Evolutionary conservation across 2,797 vertebrate genomes (phyloP), one percentile per base, ranked within the genome.

Genomic region (Cacajao melanocephalus): DNA sequence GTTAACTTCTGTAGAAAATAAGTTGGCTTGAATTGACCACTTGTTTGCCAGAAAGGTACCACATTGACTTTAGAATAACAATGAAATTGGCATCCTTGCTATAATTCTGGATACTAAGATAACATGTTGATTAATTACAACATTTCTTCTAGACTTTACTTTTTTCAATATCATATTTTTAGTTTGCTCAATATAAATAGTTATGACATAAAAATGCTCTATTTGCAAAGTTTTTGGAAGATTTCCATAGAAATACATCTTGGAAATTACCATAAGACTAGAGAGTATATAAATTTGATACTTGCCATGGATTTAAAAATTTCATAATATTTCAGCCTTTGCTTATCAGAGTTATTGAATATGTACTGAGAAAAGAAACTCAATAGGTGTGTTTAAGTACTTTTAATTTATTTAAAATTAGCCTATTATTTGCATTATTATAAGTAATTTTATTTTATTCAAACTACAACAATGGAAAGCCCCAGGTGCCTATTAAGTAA

Each of bases 291-390:
- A 41, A 5, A 7, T 75, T 76, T 80, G 85, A 39, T 0, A 19
- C 3, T 81, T 96, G 14, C 22, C 17, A 81, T 8, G 2, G 78
- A 79, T 48, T 13, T 15, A 82, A 33, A 89, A 22, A 84, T 76
- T 88, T 92, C 26, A 88, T 88, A 64, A 26, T 24, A 72, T 67
- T 75, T 82, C 14, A 64, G 41, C 55, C 39, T 67, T 80, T 85
- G 73, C 81, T 88, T 36, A 72, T 86, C 64, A 91, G 13, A 61
- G 70, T 22, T 81, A 81, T 87, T 95, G 95, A 88, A 0, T 67
- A 90, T 83, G 94, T 94, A 96, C 86, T 78, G 72, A 97, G 46
- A n/a, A 92, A 97, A 80, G 52, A 46, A 96, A 94, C 58, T 76
- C 88, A 2, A 26, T 64, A 24, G 41, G 3, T n/a, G 0, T 33